Percentiles rank a stretch among this genome's conserved stretches.
These are phyloP conservation scores for Leucoraja ocellata DNA, from an alignment of 2,797 vertebrate species.

Conservation along the genomic window DNA sequence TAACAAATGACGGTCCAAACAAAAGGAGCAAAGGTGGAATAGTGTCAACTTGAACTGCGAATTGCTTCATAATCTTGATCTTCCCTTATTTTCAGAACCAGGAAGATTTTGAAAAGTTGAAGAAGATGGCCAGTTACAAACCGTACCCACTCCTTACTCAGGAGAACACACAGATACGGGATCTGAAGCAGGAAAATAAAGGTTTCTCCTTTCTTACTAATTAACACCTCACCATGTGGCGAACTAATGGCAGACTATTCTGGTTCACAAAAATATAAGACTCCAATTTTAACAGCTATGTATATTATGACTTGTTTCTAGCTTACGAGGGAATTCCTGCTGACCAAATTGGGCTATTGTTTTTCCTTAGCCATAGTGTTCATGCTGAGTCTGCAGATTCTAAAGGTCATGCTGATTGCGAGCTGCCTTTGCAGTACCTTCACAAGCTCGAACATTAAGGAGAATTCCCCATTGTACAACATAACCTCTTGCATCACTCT, in stretches of 20 bases:
- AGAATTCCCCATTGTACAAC: neutral
- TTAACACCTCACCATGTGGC: neutral
- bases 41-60: neutral
- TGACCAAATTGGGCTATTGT: neutral
- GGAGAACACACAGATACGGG: slow-evolving; percentile 94
- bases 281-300: neutral
- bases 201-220: slow-evolving; percentile 51
- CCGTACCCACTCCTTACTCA: slow-evolving; percentile 82
- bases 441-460: neutral
- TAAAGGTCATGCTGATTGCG: neutral
- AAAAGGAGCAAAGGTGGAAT: neutral
- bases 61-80: neutral
- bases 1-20: no score
- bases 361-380: neutral
- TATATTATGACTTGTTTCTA: neutral
- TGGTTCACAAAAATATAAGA: neutral
- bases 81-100: slow-evolving; percentile 58
- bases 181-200: slow-evolving; percentile 85
- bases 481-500: neutral
- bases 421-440: neutral
- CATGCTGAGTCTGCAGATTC: neutral
- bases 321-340: neutral
- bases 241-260: neutral
- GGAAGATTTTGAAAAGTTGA: slow-evolving; percentile 65
- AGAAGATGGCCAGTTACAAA: slow-evolving; percentile 77